Evolutionary conservation across 2,888 invertebrate species (phyloP).

Genomic region (Nomada hirtipes): DNA sequence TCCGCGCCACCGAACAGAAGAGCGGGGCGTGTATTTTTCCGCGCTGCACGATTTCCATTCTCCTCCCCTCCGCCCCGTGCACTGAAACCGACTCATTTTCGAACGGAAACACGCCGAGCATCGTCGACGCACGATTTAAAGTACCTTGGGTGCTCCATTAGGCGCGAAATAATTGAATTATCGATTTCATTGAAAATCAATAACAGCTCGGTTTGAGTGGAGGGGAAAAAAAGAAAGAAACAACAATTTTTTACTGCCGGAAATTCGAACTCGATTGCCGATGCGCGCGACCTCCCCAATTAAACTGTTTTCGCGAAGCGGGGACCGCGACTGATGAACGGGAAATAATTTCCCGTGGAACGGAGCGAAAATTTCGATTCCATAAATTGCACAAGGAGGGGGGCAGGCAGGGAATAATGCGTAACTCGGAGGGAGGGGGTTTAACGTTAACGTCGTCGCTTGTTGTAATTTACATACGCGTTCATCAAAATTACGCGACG

Average conservation of each 20-base stretch:
- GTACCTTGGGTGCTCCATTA: too few species aligned
- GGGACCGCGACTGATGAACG: not conserved
- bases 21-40: constrained; percentile 15
- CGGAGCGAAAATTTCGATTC: constrained; percentile 36
- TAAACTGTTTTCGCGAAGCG: constrained; percentile 9
- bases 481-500: constrained; percentile 50
- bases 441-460: constrained; percentile 19
- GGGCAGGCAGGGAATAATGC: not conserved
- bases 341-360: constrained; percentile 34
- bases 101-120: not conserved
- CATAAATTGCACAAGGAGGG: constrained; percentile 30
- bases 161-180: too few species aligned
- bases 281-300: not conserved
- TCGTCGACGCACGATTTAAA: not conserved
- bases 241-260: not conserved
- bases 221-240: not conserved
- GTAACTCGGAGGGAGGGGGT: not conserved
- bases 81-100: not conserved
- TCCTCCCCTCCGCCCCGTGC: too few species aligned
- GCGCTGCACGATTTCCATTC: not conserved
- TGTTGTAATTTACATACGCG: constrained; percentile 47
- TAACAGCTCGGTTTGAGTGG: not conserved
- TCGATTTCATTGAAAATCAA: too few species aligned
- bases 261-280: not conserved
- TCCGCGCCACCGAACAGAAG: not conserved